Percentiles rank a stretch among this genome's conserved stretches.
phyloP scores from a whole-genome alignment of 1,140 invertebrate species.

The Asobara japonica region DNA sequence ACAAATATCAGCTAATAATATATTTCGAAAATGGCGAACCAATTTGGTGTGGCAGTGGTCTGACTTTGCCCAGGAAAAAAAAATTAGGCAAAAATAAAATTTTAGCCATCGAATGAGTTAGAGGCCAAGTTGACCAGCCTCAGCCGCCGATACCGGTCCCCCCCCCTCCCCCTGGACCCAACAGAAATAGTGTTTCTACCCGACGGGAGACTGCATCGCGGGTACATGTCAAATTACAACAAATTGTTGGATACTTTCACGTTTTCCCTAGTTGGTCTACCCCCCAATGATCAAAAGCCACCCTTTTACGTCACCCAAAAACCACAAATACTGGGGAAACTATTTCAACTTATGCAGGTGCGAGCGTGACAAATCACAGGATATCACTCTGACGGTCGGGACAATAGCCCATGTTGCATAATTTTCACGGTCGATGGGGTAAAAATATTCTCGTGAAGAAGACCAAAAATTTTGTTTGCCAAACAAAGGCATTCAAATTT shows the following conservation, averaged over 20 bases:
- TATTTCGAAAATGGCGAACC: not conserved
- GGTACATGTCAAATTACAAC: not conserved
- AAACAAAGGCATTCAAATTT: too few species aligned
- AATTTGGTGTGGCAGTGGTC: not conserved
- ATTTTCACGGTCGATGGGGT: not conserved
- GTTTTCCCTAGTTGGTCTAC: not conserved
- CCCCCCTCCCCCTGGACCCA: too few species aligned
- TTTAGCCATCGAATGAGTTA: conserved; percentile 21
- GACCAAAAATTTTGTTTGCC: not conserved
- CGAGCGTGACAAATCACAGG: not conserved
- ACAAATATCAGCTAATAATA: not conserved
- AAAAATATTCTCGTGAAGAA: not conserved
- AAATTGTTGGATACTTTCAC: not conserved
- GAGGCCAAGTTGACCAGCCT: not conserved
- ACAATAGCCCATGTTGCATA: not conserved
- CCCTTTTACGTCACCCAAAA: not conserved
- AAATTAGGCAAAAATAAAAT: not conserved
- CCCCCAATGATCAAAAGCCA: not conserved
- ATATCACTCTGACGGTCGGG: not conserved
- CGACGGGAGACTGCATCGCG: not conserved
- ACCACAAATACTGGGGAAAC: not conserved
- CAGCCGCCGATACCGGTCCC: not conserved
- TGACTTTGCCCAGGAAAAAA: not conserved
- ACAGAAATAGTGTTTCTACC: not conserved
- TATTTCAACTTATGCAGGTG: not conserved